Base-by-base conservation (phyloP, 2,888 invertebrate genomes). In the Penaeus monodon region DNA sequence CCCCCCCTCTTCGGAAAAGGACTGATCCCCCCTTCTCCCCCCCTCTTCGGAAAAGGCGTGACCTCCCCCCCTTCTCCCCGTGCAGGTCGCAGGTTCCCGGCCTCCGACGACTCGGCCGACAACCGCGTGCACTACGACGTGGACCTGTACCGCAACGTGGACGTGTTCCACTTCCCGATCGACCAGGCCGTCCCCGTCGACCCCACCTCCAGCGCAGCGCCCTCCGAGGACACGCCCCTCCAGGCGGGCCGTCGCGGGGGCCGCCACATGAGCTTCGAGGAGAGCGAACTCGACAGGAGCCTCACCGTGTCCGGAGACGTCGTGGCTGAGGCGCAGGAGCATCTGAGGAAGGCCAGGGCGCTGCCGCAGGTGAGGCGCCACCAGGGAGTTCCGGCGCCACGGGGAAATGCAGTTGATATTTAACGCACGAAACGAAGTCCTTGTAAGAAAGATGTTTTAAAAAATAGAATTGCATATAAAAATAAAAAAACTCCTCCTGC, bases 91-190 rank as follows among this genome's bases (percentile, higher is more conserved):
- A 29, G 65, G n/a, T 86, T 86, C 86, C 81, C 86, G 33, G 20
- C 77, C 63, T 81, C 86, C 33, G 66, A 82, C 12, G 57, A 49
- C 68, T 82, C 77, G 73, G 79, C 78, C 70, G 79, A 82, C 33
- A 68, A 49, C 68, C 86, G 78, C 73, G 86, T 86, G 22, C 86
- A 86, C 83, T 82, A 83, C 33, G 86, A 86, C n/a, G 86, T 86
- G 8, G 86, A 86, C 64, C 79, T 86, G 27, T 86, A 83, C 83
- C 82, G 86, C 17, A 86, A 86, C 66, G 86, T 86, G 77, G 86
- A 86, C 29, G 86, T 86, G 17, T 86, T 83, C 65, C 86, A 86
- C 73, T 78, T 63, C 27, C 86, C 86, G 44, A 38, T 86, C 17
- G 77, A 77, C 27, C 44, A 77, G 44, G 77, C 14, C 57, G 57